These are phyloP conservation scores for Cossypha dichroa DNA, from an alignment of 2,797 vertebrate species.

Conservation along the genomic window DNA sequence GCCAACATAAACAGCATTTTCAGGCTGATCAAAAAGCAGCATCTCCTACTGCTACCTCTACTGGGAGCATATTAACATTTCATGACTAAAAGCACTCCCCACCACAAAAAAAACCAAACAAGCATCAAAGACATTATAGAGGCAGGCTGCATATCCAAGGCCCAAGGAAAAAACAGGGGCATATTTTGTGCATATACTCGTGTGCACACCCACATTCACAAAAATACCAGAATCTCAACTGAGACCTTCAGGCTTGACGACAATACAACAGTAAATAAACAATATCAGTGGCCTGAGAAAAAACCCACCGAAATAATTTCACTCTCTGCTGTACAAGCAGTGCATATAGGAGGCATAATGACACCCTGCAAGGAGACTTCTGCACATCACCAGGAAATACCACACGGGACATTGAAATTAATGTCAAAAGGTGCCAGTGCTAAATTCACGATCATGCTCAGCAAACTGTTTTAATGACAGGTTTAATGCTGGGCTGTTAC, in stretches of 20 bases:
- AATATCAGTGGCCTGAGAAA: slow-evolving; percentile 16
- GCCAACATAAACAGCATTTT: slow-evolving; percentile 26
- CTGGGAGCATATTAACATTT: slow-evolving; percentile 24
- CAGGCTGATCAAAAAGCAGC: slow-evolving; percentile 39
- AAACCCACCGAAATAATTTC: background rate
- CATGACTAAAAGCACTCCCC: slow-evolving; percentile 39
- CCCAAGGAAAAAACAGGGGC: background rate
- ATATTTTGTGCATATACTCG: background rate
- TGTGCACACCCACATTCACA: background rate
- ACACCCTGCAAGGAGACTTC: slow-evolving; percentile 14
- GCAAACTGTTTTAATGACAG: slow-evolving; percentile 63
- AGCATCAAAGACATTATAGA: slow-evolving; percentile 36
- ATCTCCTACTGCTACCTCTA: background rate
- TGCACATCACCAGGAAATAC: slow-evolving; percentile 9
- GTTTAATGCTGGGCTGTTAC: slow-evolving; percentile 65
- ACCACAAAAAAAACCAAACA: background rate
- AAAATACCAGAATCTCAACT: slow-evolving; percentile 7
- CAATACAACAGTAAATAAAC: slow-evolving; percentile 23
- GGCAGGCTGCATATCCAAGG: background rate
- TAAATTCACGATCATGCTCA: slow-evolving; percentile 56
- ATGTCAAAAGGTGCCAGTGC: slow-evolving; percentile 54
- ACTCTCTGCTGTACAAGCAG: background rate
- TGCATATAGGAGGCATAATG: background rate
- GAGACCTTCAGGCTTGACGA: background rate
- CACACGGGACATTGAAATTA: slow-evolving; percentile 41